Conservation (phyloP, 1,140 invertebrate genomes). For the Drosophila pectinifera region DNA sequence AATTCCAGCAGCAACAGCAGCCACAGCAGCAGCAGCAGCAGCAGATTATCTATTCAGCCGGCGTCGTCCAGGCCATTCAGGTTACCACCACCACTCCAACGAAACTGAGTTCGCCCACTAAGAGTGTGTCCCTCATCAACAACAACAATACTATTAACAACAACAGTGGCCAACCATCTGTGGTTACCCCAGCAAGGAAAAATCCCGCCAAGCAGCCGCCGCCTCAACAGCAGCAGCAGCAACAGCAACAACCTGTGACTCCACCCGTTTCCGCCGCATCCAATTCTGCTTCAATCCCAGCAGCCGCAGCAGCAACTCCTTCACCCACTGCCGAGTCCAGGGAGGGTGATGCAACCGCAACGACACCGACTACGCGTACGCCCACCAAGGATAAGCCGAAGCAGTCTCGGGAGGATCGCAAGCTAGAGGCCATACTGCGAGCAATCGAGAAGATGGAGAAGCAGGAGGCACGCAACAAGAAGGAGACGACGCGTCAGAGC, state of each 20-base stretch:
- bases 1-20: constrained; percentile 26
- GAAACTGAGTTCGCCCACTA: constrained; percentile 26
- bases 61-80: constrained; percentile 7
- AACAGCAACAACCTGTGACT: constrained; percentile 9
- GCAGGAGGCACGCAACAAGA: constrained; percentile 89
- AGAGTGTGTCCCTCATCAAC: constrained; percentile 9
- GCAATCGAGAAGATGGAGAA: constrained; percentile 95
- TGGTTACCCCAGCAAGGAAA: constrained; percentile 35
- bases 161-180: constrained; percentile 1
- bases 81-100: constrained; percentile 2
- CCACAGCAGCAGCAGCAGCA: constrained; percentile 25
- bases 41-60: constrained; percentile 25
- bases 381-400: constrained; percentile 76
- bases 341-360: constrained; percentile 22
- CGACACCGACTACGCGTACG: constrained; percentile 33
- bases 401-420: constrained; percentile 96
- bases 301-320: constrained; percentile 22
- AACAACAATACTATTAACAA: constrained; percentile 22
- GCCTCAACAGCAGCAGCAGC: constrained; percentile 4
- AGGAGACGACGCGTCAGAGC: constrained; percentile 75
- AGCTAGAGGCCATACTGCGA: constrained; percentile 97
- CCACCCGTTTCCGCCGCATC: constrained; percentile 12
- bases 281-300: background rate
- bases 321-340: constrained; percentile 19
- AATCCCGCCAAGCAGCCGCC: constrained; percentile 40